Conservation (phyloP, 2,797 vertebrate genomes). For the Amphiprion clarkii region DNA sequence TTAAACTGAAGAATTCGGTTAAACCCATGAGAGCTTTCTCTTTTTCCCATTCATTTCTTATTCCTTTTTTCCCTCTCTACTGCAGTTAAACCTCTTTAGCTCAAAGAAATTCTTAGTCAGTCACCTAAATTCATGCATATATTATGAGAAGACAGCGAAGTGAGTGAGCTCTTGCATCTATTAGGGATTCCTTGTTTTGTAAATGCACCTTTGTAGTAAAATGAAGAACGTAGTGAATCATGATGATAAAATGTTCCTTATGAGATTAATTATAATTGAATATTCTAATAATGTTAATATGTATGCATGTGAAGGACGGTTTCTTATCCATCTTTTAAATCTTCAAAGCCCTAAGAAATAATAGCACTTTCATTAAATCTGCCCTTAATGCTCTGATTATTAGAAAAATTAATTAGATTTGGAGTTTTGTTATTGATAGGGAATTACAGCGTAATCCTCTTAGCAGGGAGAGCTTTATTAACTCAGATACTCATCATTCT, state of each 20-base stretch:
- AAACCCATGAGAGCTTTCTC: conserved; percentile 42
- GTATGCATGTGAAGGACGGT: conserved; percentile 20
- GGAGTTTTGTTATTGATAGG: conserved; percentile 60
- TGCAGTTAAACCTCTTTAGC: conserved; percentile 9
- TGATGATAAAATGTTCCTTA: conserved; percentile 4
- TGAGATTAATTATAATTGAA: conserved; percentile 24
- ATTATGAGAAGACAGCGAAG: not conserved
- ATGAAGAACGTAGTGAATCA: not conserved
- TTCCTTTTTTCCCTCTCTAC: not conserved
- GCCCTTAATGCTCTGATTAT: conserved; percentile 42
- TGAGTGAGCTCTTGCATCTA: conserved; percentile 2
- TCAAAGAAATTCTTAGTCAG: conserved; percentile 1
- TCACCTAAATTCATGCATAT: not conserved
- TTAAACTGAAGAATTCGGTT: conserved; percentile 38
- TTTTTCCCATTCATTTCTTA: conserved; percentile 10
- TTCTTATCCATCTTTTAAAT: conserved; percentile 20
- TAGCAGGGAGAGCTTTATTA: conserved; percentile 59
- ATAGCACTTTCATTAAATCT: conserved; percentile 38
- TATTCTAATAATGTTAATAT: conserved; percentile 22
- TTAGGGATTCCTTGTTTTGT: not conserved
- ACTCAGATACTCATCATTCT: conserved; percentile 28
- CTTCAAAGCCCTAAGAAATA: conserved; percentile 31
- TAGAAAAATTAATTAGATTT: conserved; percentile 64
- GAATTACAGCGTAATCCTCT: conserved; percentile 71
- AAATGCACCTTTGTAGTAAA: not conserved